Evolutionary conservation across 2,888 invertebrate species (phyloP), one percentile per base, ranked within the genome.

Genomic region (Troides aeacus): DNA sequence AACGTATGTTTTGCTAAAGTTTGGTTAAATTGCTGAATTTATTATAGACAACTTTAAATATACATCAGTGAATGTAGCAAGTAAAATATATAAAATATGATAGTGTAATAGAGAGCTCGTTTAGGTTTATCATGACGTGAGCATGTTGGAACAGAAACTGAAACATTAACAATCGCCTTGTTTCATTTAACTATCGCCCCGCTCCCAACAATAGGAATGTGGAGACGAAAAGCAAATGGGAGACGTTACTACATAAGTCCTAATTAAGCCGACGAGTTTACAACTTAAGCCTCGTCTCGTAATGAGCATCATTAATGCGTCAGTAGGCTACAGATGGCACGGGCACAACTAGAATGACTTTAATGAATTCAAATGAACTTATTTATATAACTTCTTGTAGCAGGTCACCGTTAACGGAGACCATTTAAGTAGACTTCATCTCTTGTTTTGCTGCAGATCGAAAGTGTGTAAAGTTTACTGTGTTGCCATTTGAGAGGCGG

Each of bases 231-330:
- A 66, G 63, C 63, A 66, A 70, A 70, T 63, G 63, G 53, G 53
- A 70, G 59, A 63, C 70, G 63, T 66, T 56, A 70, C 53, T 64
- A 64, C 39, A 63, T 63, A 66, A 70, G 53, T 63, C 70, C 66
- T 70, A 70, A 70, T 70, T 70, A 70, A 70, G 70, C 66, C 66
- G 69, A 59, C 63, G 59, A 53, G 63, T 66, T 64, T 53, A 66
- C 66, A 63, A 60, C 59, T 63, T 36, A 60, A 66, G 66, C 53
- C 70, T 53, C 66, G 60, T 70, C 21, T 65, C 64, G 59, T 70
- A 70, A 63, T 66, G 63, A 70, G 59, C 66, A 63, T 56, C 63
- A 53, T 66, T 69, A 66, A 70, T 70, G 62, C 12, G n/a, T 66
- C 39, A 66, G 70, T 59, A 61, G 66, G 39, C 66, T 53, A 21